phyloP scores from a whole-genome alignment of 2,113 vertebrate species.

The Microtus pennsylvanicus region DNA sequence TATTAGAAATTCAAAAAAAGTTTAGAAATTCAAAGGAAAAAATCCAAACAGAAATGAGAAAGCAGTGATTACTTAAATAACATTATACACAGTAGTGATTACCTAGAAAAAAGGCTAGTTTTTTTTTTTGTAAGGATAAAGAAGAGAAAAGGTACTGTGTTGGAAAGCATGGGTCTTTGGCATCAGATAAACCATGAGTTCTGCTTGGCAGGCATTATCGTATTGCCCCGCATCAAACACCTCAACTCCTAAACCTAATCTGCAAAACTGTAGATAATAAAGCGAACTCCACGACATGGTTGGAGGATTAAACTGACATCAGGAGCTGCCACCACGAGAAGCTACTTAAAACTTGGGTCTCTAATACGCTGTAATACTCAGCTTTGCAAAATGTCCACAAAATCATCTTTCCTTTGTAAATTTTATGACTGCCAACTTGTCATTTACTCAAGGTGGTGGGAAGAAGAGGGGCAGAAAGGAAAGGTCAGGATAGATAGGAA shows the following conservation, averaged over 20 bases:
- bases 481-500: not conserved
- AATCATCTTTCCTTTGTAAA: not conserved
- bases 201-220: not conserved
- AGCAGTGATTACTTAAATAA: not conserved
- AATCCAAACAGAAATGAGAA: not conserved
- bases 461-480: rapidly evolving
- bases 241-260: not conserved
- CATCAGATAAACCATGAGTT: not conserved
- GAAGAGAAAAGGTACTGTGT: not conserved
- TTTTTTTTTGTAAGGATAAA: not conserved
- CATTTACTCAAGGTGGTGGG: not conserved
- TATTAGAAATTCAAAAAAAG: conserved; percentile 42
- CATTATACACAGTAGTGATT: not conserved
- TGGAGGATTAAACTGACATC: not conserved
- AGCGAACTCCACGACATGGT: not conserved
- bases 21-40: conserved; percentile 23
- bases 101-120: not conserved
- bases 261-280: not conserved
- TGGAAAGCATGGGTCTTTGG: not conserved
- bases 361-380: not conserved
- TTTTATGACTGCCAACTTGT: not conserved
- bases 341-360: not conserved
- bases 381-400: not conserved
- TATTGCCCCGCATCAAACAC: not conserved
- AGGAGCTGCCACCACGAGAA: not conserved